Evolutionary conservation across 1,140 invertebrate genomes (phyloP).

Genomic region (Trichomalopsis sarcophagae): DNA sequence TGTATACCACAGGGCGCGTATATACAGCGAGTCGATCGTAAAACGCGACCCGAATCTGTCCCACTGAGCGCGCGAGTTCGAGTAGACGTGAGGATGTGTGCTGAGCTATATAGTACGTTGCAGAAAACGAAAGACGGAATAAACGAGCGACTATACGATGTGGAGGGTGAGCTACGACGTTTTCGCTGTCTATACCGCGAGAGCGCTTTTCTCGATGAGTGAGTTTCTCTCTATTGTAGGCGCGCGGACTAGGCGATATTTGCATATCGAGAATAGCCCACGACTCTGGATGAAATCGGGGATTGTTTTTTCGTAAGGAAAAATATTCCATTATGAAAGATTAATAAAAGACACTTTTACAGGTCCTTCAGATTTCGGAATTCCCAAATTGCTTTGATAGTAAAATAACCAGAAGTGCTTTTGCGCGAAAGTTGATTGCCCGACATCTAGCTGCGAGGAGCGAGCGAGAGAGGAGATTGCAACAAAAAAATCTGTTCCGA

Average conservation of each 20-base stretch:
- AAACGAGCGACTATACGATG: not conserved
- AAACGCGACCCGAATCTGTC: constrained; percentile 71
- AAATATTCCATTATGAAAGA: not conserved
- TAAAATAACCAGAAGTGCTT: not conserved
- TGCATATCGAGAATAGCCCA: not conserved
- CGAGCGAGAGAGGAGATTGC: not conserved
- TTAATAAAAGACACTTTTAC: not conserved
- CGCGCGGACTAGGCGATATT: not conserved
- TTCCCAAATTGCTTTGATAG: not conserved
- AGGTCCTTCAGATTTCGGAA: not conserved
- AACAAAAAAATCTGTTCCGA: constrained; percentile 28
- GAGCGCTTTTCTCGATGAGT: not conserved
- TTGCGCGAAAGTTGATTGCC: constrained; percentile 4
- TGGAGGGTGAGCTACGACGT: not conserved
- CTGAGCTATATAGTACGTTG: not conserved
- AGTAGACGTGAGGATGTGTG: constrained; percentile 51
- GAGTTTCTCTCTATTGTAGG: constrained; percentile 10
- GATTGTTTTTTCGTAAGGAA: not conserved
- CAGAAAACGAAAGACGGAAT: not conserved
- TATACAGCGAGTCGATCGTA: constrained; percentile 58
- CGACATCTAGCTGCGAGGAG: constrained; percentile 1
- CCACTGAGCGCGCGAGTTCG: constrained; percentile 39
- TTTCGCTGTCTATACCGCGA: not conserved
- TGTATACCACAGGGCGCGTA: constrained; percentile 14
- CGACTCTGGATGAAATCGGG: too few relatives aligned